phyloP scores from a whole-genome alignment of 2,797 vertebrate genomes.

The Podarcis lilfordi region DNA sequence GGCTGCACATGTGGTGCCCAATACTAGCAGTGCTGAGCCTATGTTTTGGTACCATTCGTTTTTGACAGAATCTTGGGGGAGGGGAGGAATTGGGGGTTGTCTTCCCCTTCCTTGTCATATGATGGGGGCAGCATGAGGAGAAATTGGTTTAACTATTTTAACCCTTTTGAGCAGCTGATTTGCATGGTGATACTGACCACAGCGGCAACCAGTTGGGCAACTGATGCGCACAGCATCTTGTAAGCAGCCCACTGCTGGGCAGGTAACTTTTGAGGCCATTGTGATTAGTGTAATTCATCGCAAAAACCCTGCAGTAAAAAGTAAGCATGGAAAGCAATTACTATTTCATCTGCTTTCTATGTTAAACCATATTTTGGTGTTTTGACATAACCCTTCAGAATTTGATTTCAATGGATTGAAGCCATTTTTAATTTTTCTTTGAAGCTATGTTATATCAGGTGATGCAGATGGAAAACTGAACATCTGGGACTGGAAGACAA shows the following conservation, averaged over 20 bases:
- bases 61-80: neutral
- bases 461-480: constrained; percentile 98
- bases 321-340: neutral
- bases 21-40: neutral
- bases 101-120: neutral
- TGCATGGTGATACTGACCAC: neutral
- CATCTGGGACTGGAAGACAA: constrained; percentile 99
- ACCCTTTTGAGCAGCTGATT: neutral
- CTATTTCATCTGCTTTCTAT: constrained; percentile 11
- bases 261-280: neutral
- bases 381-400: neutral
- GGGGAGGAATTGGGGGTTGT: neutral
- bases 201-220: neutral
- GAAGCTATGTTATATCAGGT: constrained; percentile 96
- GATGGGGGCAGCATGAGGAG: neutral
- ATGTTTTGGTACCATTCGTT: neutral
- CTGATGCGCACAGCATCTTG: neutral
- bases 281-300: neutral
- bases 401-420: neutral
- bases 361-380: neutral
- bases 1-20: neutral
- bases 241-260: neutral
- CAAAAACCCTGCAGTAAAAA: neutral
- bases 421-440: neutral
- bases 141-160: neutral